Evolutionary conservation across 2,797 vertebrate species (phyloP).

Genomic region (Babyrousa celebensis): DNA sequence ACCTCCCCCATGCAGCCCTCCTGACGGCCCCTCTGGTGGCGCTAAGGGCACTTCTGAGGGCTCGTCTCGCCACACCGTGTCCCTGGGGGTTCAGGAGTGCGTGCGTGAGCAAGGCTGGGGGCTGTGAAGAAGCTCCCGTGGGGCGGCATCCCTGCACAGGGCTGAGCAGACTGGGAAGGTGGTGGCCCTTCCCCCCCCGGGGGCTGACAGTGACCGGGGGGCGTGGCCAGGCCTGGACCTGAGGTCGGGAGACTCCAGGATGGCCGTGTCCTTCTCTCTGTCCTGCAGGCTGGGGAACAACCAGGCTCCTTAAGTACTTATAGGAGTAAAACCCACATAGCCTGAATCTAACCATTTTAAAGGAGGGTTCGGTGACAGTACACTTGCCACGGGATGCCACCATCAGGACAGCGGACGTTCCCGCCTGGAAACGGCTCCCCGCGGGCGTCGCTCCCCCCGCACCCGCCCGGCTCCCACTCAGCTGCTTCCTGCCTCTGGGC

Average conservation of each 20-base stretch:
- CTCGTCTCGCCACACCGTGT: accelerated
- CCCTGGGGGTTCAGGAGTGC: accelerated
- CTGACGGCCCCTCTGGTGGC: accelerated
- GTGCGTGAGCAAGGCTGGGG: accelerated
- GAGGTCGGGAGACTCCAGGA: neutral
- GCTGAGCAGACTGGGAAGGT: neutral
- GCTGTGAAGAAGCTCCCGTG: neutral
- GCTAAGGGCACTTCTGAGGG: neutral
- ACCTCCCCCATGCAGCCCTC: neutral
- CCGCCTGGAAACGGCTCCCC: too few species aligned
- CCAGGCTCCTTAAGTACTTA: accelerated
- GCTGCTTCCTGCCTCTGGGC: neutral
- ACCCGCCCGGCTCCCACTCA: accelerated
- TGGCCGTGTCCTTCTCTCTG: accelerated
- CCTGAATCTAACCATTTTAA: neutral
- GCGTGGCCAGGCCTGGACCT: accelerated
- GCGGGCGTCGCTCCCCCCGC: too few species aligned
- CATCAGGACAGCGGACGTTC: too few species aligned
- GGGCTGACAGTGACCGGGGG: neutral
- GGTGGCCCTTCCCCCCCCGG: neutral
- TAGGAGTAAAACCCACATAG: neutral
- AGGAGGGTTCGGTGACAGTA: accelerated
- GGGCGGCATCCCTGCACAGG: accelerated
- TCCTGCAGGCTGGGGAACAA: neutral
- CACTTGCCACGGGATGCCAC: too few species aligned